phyloP scores from a whole-genome alignment of 2,888 invertebrate genomes.

The Drosophila neoperkinsi region DNA sequence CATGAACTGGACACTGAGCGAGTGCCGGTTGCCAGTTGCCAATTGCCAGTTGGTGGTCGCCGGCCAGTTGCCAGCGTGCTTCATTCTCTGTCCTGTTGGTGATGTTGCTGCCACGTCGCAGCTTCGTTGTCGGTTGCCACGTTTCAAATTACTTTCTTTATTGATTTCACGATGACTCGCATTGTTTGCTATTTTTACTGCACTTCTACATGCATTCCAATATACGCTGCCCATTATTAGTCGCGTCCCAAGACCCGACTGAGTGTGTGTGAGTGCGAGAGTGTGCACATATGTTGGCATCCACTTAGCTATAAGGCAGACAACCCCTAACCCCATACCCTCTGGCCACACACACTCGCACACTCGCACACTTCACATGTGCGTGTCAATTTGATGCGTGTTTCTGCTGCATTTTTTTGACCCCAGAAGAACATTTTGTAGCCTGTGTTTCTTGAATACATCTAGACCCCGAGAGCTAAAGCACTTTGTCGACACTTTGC shows the following conservation, averaged over 20 bases:
- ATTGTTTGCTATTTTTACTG: slow-evolving; percentile 77
- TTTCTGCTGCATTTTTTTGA: slow-evolving; percentile 46
- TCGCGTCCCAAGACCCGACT: slow-evolving; percentile 17
- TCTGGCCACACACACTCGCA: slow-evolving; percentile 2
- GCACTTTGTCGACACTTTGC: slow-evolving; percentile 72
- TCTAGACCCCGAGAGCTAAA: slow-evolving; percentile 27
- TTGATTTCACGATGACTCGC: slow-evolving; percentile 76
- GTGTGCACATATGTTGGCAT: slow-evolving; percentile 31
- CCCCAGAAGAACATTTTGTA: slow-evolving; percentile 27
- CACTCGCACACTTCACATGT: slow-evolving; percentile 39
- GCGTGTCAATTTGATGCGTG: slow-evolving; percentile 62
- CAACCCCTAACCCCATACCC: slow-evolving; percentile 31
- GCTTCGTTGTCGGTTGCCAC: slow-evolving; percentile 44
- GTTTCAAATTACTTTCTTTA: slow-evolving; percentile 81
- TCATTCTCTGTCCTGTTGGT: not conserved
- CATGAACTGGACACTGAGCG: slow-evolving; percentile 47
- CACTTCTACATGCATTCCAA: slow-evolving; percentile 74
- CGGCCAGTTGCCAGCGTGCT: not conserved
- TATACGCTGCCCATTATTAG: slow-evolving; percentile 34
- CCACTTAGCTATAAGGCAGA: slow-evolving; percentile 17
- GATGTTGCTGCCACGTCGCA: slow-evolving; percentile 8
- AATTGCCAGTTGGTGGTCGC: not conserved
- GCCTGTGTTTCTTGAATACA: slow-evolving; percentile 5
- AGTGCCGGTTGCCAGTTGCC: not conserved
- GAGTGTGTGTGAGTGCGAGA: not conserved